Percentiles rank a stretch among this genome's conserved stretches.
phyloP scores from a whole-genome alignment of 2,888 invertebrate genomes.

The Bimastos eiseni region DNA sequence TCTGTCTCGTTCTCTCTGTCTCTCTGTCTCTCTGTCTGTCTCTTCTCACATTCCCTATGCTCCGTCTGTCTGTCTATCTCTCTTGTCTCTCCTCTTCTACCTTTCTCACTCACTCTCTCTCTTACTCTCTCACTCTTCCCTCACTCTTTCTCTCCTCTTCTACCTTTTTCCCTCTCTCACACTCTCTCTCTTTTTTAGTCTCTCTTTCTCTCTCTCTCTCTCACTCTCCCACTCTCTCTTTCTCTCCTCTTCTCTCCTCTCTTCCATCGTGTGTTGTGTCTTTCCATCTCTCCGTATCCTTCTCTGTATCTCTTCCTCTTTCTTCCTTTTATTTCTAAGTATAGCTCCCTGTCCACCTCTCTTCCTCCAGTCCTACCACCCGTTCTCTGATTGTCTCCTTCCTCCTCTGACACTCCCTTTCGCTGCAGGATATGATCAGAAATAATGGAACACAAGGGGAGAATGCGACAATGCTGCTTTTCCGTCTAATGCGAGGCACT shows the following conservation, averaged over 20 bases:
- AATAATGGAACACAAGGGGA: slow-evolving; percentile 4
- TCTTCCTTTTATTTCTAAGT: too few relatives aligned
- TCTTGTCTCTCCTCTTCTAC: background rate
- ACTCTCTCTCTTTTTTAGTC: too few relatives aligned
- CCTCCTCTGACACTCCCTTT: background rate
- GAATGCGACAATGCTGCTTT: background rate
- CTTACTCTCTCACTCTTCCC: too few relatives aligned
- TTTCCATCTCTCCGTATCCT: background rate
- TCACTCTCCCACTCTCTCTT: too few relatives aligned
- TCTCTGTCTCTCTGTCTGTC: background rate
- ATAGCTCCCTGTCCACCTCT: too few relatives aligned
- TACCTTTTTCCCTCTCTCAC: too few relatives aligned
- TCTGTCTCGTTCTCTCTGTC: background rate
- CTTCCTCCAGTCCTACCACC: background rate
- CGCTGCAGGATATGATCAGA: slow-evolving; percentile 1
- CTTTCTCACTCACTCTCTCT: background rate
- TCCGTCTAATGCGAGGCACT: background rate
- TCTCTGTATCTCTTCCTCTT: background rate
- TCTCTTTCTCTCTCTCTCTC: too few relatives aligned
- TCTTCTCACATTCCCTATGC: background rate
- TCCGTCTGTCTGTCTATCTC: background rate
- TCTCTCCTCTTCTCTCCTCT: too few relatives aligned
- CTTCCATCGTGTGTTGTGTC: too few relatives aligned
- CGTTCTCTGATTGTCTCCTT: too few relatives aligned
- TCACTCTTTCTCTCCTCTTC: too few relatives aligned